These are phyloP conservation scores for Lepidurus apus DNA, from an alignment of 1,140 invertebrate genomes.

Conservation along the genomic window DNA sequence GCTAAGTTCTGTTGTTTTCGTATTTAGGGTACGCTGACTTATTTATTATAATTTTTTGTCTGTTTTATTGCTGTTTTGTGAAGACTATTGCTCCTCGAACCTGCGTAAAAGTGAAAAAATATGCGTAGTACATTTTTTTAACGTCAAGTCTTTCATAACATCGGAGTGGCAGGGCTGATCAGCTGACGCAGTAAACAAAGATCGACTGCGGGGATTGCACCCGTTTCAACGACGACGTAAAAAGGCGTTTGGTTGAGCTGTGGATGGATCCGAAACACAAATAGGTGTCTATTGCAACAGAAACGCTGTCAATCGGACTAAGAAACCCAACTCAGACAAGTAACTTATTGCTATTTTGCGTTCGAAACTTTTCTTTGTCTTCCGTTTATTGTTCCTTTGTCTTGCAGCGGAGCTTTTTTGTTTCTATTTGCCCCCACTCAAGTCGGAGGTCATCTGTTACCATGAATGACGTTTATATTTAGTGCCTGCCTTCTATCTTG, in stretches of 20 bases:
- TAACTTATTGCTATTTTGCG: not conserved
- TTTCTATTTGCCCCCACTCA: not conserved
- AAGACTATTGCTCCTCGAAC: not conserved
- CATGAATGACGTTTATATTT: not conserved
- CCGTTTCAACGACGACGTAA: not conserved
- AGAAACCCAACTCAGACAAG: not conserved
- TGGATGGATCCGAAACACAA: not conserved
- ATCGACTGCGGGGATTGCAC: not conserved
- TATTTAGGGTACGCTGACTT: too few relatives aligned
- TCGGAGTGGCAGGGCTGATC: not conserved
- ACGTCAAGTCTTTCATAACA: not conserved
- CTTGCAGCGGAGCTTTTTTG: not conserved
- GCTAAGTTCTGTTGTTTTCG: too few relatives aligned
- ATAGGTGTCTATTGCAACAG: not conserved
- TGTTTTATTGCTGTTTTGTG: not conserved
- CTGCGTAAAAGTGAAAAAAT: too few relatives aligned
- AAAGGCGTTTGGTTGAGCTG: not conserved
- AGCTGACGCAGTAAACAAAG: constrained; percentile 21
- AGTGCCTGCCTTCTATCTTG: not conserved
- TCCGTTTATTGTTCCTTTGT: not conserved
- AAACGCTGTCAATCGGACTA: not conserved
- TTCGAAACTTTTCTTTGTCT: not conserved
- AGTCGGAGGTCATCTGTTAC: not conserved
- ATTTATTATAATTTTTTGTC: not conserved
- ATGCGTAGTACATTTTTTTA: too few relatives aligned